These are phyloP conservation scores for Gymnorhina tibicen DNA, from an alignment of 2,113 vertebrate genomes.

Conservation along the genomic window DNA sequence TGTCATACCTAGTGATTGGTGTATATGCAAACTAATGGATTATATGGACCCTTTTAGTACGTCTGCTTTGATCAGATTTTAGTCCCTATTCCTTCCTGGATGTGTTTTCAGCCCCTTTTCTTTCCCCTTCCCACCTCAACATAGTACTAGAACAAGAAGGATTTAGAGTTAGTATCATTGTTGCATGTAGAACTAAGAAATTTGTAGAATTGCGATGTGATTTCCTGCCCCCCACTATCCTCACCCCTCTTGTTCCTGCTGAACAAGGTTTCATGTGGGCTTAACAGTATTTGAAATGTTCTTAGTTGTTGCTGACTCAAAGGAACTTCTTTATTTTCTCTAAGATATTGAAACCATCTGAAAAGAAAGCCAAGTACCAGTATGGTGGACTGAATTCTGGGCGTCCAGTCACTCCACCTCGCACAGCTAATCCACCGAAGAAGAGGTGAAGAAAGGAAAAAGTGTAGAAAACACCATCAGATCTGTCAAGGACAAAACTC, in stretches of 20 bases:
- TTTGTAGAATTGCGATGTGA: neutral
- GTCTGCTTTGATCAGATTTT: neutral
- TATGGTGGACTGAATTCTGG: conserved; percentile 91
- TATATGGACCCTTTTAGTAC: neutral
- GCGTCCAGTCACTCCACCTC: conserved; percentile 90
- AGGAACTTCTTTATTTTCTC: conserved; percentile 28
- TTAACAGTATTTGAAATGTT: neutral
- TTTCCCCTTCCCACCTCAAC: neutral
- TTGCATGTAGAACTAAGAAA: neutral
- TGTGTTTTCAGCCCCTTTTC: neutral
- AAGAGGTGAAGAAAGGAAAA: conserved; percentile 89
- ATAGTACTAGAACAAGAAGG: neutral
- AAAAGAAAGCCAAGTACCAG: conserved; percentile 96
- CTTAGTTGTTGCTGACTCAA: neutral
- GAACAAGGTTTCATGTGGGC: neutral
- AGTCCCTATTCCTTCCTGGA: neutral
- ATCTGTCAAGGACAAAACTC: conserved; percentile 83
- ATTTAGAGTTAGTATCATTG: neutral
- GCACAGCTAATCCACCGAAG: conserved; percentile 91
- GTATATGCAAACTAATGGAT: neutral
- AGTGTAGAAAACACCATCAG: conserved; percentile 61
- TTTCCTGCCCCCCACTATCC: neutral
- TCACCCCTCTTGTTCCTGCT: neutral
- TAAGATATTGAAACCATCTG: conserved; percentile 92
- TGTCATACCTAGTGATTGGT: neutral